Conservation (phyloP, 2,888 invertebrate species). For the Sinhomidia bicolor region DNA sequence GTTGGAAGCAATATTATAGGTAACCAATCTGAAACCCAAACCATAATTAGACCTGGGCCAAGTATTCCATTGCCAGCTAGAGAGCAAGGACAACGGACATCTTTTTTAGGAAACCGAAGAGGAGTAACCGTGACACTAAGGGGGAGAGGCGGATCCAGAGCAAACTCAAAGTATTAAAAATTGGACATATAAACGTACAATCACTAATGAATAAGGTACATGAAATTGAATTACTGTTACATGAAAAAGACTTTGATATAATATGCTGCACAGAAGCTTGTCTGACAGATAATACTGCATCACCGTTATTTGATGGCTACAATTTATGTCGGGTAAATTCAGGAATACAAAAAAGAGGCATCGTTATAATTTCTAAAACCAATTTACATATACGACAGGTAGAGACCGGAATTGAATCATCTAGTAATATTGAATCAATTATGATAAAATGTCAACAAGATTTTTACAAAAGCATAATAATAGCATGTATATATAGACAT, state of each 20-base stretch:
- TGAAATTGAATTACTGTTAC: background rate
- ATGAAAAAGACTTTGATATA: background rate
- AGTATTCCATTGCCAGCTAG: too few species aligned
- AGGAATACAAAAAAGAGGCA: background rate
- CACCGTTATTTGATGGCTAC: background rate
- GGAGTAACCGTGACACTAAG: too few species aligned
- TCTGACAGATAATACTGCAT: background rate
- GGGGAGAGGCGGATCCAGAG: too few species aligned
- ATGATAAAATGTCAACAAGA: background rate
- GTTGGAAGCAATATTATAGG: too few species aligned
- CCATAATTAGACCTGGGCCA: too few species aligned
- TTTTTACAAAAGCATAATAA: background rate
- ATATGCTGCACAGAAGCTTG: slow-evolving; percentile 34
- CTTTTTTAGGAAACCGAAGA: too few species aligned
- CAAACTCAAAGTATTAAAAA: too few species aligned
- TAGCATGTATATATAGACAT: slow-evolving; percentile 30
- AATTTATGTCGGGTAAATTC: background rate
- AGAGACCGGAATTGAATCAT: background rate
- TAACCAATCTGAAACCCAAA: too few species aligned
- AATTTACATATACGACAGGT: background rate
- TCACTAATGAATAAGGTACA: slow-evolving; percentile 1
- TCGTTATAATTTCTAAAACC: background rate
- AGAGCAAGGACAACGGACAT: too few species aligned
- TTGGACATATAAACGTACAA: slow-evolving; percentile 26
- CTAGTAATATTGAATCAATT: slow-evolving; percentile 10